A percentile compares a stretch with the other conserved stretches of the same genome.
phyloP scores from a whole-genome alignment of 2,113 vertebrate genomes.

The Daphoenositta chrysoptera region DNA sequence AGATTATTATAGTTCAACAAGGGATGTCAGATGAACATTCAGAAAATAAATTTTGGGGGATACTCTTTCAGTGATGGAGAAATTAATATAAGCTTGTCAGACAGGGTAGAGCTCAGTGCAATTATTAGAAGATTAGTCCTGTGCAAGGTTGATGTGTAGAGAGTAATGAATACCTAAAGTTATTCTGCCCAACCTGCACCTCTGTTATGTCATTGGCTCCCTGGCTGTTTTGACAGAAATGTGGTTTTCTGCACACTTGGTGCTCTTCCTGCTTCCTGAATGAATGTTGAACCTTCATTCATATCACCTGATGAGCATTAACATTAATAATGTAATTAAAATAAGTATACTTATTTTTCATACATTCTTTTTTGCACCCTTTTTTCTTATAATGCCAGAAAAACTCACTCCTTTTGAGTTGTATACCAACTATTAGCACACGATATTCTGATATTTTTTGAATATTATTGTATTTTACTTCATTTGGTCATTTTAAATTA shows the following conservation, averaged over 20 bases:
- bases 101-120: not conserved
- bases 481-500: not conserved
- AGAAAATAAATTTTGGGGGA: not conserved
- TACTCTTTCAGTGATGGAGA: not conserved
- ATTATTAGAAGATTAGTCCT: not conserved
- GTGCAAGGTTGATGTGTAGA: not conserved
- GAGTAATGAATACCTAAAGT: not conserved
- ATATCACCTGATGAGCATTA: not conserved
- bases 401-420: not conserved
- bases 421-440: not conserved
- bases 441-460: not conserved
- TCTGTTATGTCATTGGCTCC: not conserved
- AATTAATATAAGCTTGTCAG: not conserved
- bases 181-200: not conserved
- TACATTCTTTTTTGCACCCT: not conserved
- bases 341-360: not conserved
- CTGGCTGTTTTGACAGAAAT: not conserved
- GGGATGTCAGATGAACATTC: not conserved
- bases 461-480: not conserved
- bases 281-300: not conserved
- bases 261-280: not conserved
- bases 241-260: not conserved
- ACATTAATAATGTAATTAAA: not conserved
- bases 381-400: not conserved
- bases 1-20: not conserved